Conservation (phyloP, 2,888 invertebrate species). For the Steromphala cineraria region DNA sequence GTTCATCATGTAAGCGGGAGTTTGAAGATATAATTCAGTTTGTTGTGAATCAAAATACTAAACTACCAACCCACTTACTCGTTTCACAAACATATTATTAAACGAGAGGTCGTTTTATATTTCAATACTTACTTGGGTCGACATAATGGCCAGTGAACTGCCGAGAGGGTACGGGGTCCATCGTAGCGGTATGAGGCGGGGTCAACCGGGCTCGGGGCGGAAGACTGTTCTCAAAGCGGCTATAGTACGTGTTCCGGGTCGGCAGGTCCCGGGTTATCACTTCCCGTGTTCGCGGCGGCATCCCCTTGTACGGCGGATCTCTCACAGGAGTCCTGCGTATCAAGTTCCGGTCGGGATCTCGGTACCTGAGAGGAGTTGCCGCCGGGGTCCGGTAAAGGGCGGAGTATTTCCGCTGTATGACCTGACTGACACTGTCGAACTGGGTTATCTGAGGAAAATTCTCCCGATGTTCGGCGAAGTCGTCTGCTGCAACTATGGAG, state of each 20-base stretch:
- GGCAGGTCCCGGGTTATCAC: constrained; percentile 12
- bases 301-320: not conserved
- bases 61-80: too few species aligned
- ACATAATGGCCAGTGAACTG: constrained; percentile 59
- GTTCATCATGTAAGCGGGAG: too few species aligned
- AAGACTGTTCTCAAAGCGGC: not conserved
- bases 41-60: too few species aligned
- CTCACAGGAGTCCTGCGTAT: constrained; percentile 2
- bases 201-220: constrained; percentile 22
- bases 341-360: constrained; percentile 3
- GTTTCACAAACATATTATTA: too few species aligned
- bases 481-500: constrained; percentile 15
- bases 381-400: not conserved
- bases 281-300: constrained; percentile 13
- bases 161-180: constrained; percentile 33
- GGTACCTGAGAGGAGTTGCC: not conserved
- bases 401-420: not conserved
- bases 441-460: constrained; percentile 18
- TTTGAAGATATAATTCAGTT: too few species aligned
- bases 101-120: too few species aligned
- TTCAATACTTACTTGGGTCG: constrained; percentile 61
- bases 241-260: not conserved
- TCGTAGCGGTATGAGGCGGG: constrained; percentile 23
- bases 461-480: not conserved
- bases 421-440: constrained; percentile 35